phyloP scores from a whole-genome alignment of 2,113 vertebrate genomes.

The Polypterus senegalus region DNA sequence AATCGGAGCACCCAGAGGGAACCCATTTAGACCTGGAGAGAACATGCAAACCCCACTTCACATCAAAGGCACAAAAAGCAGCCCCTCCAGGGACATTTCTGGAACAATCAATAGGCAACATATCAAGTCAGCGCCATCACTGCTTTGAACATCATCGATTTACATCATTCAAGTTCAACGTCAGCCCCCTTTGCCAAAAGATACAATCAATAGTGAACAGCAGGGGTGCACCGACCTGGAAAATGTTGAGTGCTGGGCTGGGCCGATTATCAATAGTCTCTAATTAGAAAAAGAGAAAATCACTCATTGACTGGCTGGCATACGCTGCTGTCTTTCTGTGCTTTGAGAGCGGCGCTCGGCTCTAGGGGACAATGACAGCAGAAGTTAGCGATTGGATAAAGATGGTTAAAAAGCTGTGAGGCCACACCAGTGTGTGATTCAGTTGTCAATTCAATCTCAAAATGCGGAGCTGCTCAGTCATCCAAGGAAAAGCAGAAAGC shows the following conservation, averaged over 20 bases:
- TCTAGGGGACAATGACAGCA: too few species aligned
- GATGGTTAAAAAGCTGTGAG: conserved; percentile 24
- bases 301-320: too few species aligned
- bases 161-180: conserved; percentile 26
- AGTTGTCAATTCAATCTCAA: conserved; percentile 38
- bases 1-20: too few species aligned
- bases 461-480: conserved; percentile 36
- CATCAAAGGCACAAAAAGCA: too few species aligned
- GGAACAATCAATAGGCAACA: conserved; percentile 14
- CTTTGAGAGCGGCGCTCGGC: too few species aligned
- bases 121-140: conserved; percentile 13
- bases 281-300: conserved; percentile 31
- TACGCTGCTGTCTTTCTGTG: too few species aligned
- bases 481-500: conserved; percentile 10
- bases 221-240: conserved; percentile 46
- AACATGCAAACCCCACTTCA: too few species aligned
- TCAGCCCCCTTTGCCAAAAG: conserved; percentile 29
- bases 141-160: conserved; percentile 34
- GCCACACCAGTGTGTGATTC: conserved; percentile 40
- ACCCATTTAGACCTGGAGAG: too few species aligned
- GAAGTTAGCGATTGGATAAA: conserved; percentile 12
- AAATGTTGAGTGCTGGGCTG: conserved; percentile 26
- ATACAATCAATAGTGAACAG: conserved; percentile 36
- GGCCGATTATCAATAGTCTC: conserved; percentile 38
- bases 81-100: not conserved